A percentile compares a stretch with the other conserved stretches of the same genome.
phyloP scores from a whole-genome alignment of 1,140 invertebrate genomes.

The Thalassaphorura encarpata region DNA sequence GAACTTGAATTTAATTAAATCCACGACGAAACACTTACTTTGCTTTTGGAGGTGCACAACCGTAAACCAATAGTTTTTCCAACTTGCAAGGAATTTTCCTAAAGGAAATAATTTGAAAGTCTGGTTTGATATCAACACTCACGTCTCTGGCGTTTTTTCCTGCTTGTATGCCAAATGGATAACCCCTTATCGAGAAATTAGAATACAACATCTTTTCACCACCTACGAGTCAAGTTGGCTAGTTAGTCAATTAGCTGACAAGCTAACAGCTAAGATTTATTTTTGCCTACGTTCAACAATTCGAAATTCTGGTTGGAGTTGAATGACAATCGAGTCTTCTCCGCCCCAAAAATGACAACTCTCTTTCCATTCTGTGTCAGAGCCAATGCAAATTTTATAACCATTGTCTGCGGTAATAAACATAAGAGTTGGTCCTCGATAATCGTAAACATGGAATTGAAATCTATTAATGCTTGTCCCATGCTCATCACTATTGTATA shows the following conservation, averaged over 20 bases:
- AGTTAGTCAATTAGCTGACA: not conserved
- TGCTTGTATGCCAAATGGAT: conserved; percentile 70
- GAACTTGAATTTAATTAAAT: conserved; percentile 5
- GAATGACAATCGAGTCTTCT: conserved; percentile 61
- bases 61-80: conserved; percentile 64
- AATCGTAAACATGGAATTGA: conserved; percentile 72
- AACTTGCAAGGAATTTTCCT: conserved; percentile 53
- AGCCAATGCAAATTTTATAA: conserved; percentile 63
- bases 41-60: conserved; percentile 49
- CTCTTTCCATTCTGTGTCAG: conserved; percentile 73
- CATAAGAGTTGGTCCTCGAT: conserved; percentile 70
- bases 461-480: conserved; percentile 78
- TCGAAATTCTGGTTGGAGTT: conserved; percentile 63
- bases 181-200: conserved; percentile 69
- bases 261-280: not conserved
- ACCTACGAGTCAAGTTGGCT: conserved; percentile 38
- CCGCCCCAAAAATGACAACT: conserved; percentile 73
- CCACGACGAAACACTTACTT: conserved; percentile 37
- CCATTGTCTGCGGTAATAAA: conserved; percentile 56
- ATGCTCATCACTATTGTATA: conserved; percentile 73
- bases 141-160: conserved; percentile 66
- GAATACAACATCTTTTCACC: conserved; percentile 69
- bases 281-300: conserved; percentile 43
- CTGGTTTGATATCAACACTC: conserved; percentile 58
- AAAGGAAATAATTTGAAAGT: conserved; percentile 51